phyloP scores from a whole-genome alignment of 2,888 invertebrate species.

The Eilema griseolum region DNA sequence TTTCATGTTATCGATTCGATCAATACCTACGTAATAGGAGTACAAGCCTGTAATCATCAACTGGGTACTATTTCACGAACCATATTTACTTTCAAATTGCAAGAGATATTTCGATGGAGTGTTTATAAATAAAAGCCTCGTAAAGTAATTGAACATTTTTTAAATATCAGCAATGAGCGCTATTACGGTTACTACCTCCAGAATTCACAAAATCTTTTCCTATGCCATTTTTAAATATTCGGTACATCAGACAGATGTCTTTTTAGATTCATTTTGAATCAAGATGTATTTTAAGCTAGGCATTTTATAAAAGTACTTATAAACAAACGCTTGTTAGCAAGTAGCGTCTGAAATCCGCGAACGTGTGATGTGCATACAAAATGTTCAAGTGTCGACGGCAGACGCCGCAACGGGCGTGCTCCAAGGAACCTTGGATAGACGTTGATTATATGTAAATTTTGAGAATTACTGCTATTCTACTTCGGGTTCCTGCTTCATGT shows the following conservation, averaged over 20 bases:
- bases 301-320: constrained; percentile 33
- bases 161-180: too few relatives aligned
- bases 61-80: too few relatives aligned
- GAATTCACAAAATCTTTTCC: neutral
- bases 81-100: neutral
- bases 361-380: constrained; percentile 50
- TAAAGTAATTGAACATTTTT: neutral
- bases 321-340: constrained; percentile 45
- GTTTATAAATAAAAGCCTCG: neutral
- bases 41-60: neutral
- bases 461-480: constrained; percentile 53
- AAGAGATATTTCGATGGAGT: neutral
- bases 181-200: neutral
- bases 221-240: neutral
- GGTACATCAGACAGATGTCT: too few relatives aligned
- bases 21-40: neutral
- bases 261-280: neutral
- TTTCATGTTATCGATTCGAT: neutral
- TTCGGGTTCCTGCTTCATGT: constrained; percentile 41
- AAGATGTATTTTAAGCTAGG: neutral
- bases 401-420: constrained; percentile 50
- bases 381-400: constrained; percentile 49
- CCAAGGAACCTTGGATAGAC: constrained; percentile 50
- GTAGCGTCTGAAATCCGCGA: constrained; percentile 44
- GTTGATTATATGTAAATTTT: constrained; percentile 62